Base-by-base conservation (phyloP, 2,797 vertebrate genomes). In the Chaenodraco wilsoni region DNA sequence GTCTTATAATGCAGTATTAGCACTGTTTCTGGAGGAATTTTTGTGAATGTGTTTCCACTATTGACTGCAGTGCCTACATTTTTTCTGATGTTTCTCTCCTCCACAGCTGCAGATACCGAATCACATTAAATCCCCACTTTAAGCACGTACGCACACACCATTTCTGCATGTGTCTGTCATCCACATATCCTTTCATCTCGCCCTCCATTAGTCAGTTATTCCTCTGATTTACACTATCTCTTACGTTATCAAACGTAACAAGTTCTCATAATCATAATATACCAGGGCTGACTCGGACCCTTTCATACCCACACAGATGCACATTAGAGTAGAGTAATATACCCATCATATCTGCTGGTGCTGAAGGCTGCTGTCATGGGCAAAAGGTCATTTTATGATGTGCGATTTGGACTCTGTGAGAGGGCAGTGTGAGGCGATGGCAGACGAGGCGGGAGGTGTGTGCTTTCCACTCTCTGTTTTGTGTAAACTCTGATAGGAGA, bases 331-430 rank as follows among this genome's bases (percentile, higher is more conserved):
- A 61, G 33, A 72, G 62, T 86, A 88, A 89, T 83, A 83, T 58
- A 66, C 33, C 59, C 61, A n/a, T 87, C 75, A 74, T 89, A 88
- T 92, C 88, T 86, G 81, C 84, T 75, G 72, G 86, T 84, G 92
- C 75, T 92, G 91, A 93, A 77, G 82, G 85, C 84, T 83, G 82
- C 89, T 90, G 90, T 91, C 90, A 90, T 54, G 65, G 58, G 37
- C 79, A 85, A 82, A 84, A 82, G 84, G 87, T 89, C 79, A 84
- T 83, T 89, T 84, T 78, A 79, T 78, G 79, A 81, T 66, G 63
- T 69, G 56, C 13, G 45, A 14, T 78, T 81, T 58, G 58, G 66
- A 50, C 69, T 52, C 65, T 57, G 60, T 49, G 66, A 80, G 69
- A 76, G 68, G 57, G 79, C 31, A 10, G 13, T 44, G 72, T 65